Evolutionary conservation across 2,113 vertebrate species (phyloP).

Genomic region (Platysternon megacephalum): DNA sequence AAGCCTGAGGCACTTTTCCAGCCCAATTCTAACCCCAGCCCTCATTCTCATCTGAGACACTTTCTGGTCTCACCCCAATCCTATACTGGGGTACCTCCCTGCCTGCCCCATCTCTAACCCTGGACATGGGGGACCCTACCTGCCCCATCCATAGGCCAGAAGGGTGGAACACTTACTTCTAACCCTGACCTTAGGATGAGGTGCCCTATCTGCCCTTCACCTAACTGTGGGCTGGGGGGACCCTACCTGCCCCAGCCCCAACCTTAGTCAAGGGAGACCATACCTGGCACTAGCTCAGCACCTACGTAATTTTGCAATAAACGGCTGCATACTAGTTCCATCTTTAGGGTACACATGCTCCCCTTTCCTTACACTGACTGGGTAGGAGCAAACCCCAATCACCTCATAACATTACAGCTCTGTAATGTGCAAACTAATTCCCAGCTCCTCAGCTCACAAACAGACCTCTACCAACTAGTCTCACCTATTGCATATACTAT

Average conservation of each 20-base stretch:
- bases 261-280: background rate
- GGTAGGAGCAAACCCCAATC: too few relatives aligned
- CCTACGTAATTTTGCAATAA: background rate
- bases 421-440: too few relatives aligned
- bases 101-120: background rate
- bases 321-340: background rate
- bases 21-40: background rate
- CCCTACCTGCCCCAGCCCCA: background rate
- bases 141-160: too few relatives aligned
- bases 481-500: background rate
- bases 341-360: too few relatives aligned
- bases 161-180: background rate
- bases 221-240: too few relatives aligned
- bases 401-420: background rate
- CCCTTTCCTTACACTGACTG: too few relatives aligned
- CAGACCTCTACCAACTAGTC: background rate
- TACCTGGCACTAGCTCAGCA: background rate
- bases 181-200: background rate
- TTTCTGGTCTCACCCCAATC: background rate
- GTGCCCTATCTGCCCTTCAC: too few relatives aligned
- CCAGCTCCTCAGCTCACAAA: too few relatives aligned
- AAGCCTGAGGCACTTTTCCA: too few relatives aligned
- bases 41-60: background rate
- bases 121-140: background rate
- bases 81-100: background rate